Base-by-base conservation (phyloP, 2,888 invertebrate genomes). In the Chalcosyrphus nemorum region DNA sequence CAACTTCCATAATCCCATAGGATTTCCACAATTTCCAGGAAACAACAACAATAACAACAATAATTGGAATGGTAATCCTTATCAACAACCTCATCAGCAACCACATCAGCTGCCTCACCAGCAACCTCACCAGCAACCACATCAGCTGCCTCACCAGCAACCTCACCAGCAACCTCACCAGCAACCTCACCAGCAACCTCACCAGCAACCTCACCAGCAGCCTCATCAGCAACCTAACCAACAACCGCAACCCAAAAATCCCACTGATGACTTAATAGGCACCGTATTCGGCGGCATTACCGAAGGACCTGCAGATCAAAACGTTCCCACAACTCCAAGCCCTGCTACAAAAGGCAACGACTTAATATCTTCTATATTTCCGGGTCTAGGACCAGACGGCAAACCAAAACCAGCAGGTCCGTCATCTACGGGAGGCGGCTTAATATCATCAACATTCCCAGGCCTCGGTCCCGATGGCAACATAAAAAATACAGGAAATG, bases 261-360 rank as follows among this genome's bases (percentile, higher is more conserved):
- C 65, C 32, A 17, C 29, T 0, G 47, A 74, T 50, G 50, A 29
- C 5, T 32, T 80, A 13, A 74, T 80, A 41, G 27, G 29, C 7
- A 35, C 38, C 1, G 35, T 80, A 0, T 80, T 80, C 57, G 72
- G 78, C 2, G 45, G 57, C 7, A 5, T 38, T 2, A 66, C 56
- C 2, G 5, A 50, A 6, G 21, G 6, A 5, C 57, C 61, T 21
- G 50, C 47, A 27, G 7, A 54, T 6, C 24, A 2, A 4, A 24
- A 24, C 24, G 6, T 43, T n/a, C n/a, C n/a, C n/a, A n/a, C n/a
- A n/a, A n/a, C n/a, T n/a, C n/a, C n/a, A n/a, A n/a, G n/a, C n/a
- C n/a, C n/a, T n/a, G n/a, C 68, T 27, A 24, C 29, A 5, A 24
- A 19, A 11, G 35, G 32, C 17, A 17, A 54, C 47, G 57, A 15